Conservation (phyloP, 92 coral and sea anemone genomes). For the Siderastrea radians region DNA sequence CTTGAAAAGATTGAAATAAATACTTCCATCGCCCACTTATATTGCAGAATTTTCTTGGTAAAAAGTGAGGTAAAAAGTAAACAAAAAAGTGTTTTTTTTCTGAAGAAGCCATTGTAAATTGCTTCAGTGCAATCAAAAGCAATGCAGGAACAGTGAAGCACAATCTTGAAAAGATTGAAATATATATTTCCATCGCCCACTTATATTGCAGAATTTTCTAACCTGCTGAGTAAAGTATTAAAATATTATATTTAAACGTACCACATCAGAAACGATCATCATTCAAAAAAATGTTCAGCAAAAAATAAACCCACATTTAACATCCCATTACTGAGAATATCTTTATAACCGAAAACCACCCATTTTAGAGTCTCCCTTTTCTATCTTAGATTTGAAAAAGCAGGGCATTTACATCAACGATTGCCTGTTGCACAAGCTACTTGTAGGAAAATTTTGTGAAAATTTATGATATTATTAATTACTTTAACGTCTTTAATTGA, state of each 20-base stretch:
- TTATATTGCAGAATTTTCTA: too few species aligned
- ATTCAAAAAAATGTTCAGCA: background rate
- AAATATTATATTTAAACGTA: constrained; percentile 1
- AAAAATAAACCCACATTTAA: constrained; percentile 29
- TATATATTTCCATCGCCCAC: background rate
- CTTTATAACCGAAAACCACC: background rate
- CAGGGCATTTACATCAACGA: background rate
- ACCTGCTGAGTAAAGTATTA: background rate
- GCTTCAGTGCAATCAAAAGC: background rate
- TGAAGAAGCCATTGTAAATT: background rate
- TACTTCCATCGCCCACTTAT: background rate
- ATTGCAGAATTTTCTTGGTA: too few species aligned
- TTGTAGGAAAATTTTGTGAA: background rate
- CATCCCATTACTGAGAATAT: constrained; percentile 1
- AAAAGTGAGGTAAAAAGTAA: background rate
- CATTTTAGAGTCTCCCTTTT: background rate
- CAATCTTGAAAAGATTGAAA: background rate
- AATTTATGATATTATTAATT: background rate
- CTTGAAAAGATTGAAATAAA: background rate
- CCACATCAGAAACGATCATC: background rate
- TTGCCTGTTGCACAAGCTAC: background rate
- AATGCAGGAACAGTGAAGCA: background rate
- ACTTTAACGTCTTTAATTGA: background rate
- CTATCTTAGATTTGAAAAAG: background rate
- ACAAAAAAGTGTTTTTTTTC: background rate